Percentiles rank a stretch among this genome's conserved stretches.
These are phyloP conservation scores for Pentalonia nigronervosa DNA, from an alignment of 1,140 invertebrate species.

Conservation along the genomic window DNA sequence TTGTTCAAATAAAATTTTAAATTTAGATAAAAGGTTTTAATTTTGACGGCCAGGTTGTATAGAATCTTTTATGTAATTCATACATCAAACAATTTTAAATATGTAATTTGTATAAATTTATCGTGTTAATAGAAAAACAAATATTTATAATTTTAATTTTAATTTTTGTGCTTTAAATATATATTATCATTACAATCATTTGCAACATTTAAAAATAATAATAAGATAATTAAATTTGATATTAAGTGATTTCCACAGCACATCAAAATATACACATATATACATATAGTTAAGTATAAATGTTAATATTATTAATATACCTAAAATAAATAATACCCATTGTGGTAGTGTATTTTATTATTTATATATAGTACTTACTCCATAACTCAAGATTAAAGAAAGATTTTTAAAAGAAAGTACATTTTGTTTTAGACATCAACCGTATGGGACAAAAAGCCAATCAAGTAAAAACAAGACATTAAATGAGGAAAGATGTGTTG, in stretches of 20 bases:
- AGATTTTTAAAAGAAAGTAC: background rate
- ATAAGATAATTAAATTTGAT: background rate
- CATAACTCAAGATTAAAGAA: background rate
- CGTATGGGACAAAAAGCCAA: background rate
- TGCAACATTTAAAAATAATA: background rate
- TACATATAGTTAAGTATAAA: constrained; percentile 1
- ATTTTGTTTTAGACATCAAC: background rate
- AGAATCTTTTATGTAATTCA: background rate
- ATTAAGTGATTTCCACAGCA: background rate
- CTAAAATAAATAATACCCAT: background rate
- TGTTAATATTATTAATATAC: background rate
- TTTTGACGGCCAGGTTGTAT: background rate
- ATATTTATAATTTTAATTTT: background rate
- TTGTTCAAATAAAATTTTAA: background rate
- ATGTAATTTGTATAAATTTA: background rate
- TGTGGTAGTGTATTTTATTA: background rate
- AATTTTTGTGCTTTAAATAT: background rate
- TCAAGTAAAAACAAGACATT: background rate
- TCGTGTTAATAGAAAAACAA: background rate
- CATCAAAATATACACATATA: background rate
- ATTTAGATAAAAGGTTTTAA: background rate
- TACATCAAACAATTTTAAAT: background rate
- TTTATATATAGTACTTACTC: background rate
- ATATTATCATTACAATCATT: background rate
- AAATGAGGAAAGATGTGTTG: background rate